Base-by-base conservation (phyloP, 1,140 invertebrate genomes). In the Drosophila grimshawi region DNA sequence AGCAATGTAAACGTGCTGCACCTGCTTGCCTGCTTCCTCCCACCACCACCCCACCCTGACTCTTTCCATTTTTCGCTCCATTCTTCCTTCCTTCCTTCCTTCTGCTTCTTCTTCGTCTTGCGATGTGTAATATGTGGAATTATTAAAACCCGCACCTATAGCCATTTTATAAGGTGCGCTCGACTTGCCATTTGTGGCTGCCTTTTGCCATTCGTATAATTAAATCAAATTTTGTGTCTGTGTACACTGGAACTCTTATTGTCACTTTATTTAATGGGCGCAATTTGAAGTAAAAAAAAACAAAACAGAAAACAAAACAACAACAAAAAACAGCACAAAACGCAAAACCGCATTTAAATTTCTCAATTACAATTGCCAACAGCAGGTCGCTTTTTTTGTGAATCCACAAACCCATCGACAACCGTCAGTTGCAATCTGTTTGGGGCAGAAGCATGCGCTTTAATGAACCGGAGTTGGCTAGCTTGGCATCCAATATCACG, bases 391-490 rank as follows among this genome's bases (percentile, higher is more conserved):
- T 27, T 6, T 43, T n/a, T 6, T 43, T 29, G 19, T 27, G 33
- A 19, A 19, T 19, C 19, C 19, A 4, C 10, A 37, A 48, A 29
- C 33, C 46, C 46, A 29, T 45, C 59, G 4, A 45, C 45, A 48
- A 19, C 10, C 19, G 32, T 19, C 43, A 11, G 46, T 29, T 48
- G 11, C 67, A 65, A 48, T 45, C 3, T 19, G 41, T 35, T 49
- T 45, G 43, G 51, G 51, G 41, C 49, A 46, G 55, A 71, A 94
- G 93, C 90, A 98, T 98, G 97, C 94, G 97, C 91, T 98, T 97
- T 92, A 98, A 98, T 93, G 97, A 96, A 91, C 96, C 97, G 92
- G 97, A 98, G 93, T 92, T 99, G 76, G 94, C 95, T 72, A 95
- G 96, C 59, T 92, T 98, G 91, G 97, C 97, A 51, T 96, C 96